Conservation (phyloP, 2,113 vertebrate species). For the Mystacornis crossleyi region DNA sequence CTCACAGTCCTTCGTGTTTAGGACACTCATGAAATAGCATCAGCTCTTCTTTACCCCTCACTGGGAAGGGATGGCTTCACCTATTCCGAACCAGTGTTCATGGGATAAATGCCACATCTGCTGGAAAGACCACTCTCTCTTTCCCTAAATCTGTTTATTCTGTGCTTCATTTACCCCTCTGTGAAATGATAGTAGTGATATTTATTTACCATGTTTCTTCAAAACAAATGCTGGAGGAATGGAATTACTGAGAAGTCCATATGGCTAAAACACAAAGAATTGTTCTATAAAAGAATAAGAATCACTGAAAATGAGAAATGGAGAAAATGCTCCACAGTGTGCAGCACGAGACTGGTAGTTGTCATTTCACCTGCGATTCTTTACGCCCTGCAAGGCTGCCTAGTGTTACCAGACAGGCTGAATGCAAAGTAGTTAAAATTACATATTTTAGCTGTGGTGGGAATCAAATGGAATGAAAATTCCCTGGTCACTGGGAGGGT, state of each 20-base stretch:
- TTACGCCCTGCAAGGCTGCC: not conserved
- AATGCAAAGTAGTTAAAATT: not conserved
- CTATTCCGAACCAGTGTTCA: not conserved
- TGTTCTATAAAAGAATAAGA: not conserved
- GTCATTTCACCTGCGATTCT: not conserved
- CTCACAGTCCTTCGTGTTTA: rapidly evolving
- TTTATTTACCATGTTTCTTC: not conserved
- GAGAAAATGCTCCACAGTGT: not conserved
- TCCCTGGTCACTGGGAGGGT: not conserved
- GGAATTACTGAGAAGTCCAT: not conserved
- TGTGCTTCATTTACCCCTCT: not conserved
- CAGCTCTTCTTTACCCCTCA: not conserved
- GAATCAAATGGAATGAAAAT: not conserved
- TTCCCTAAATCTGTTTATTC: not conserved
- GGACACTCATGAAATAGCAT: not conserved
- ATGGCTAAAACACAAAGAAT: not conserved
- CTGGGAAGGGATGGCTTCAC: not conserved
- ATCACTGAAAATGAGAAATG: not conserved
- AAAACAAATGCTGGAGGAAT: not conserved
- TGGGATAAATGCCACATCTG: not conserved
- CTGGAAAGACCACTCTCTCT: not conserved
- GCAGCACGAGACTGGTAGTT: not conserved
- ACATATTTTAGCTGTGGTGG: not conserved
- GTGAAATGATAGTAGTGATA: not conserved
- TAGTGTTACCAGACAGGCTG: not conserved